phyloP scores from a whole-genome alignment of 2,888 invertebrate genomes.

The Drosophila buzzatii region DNA sequence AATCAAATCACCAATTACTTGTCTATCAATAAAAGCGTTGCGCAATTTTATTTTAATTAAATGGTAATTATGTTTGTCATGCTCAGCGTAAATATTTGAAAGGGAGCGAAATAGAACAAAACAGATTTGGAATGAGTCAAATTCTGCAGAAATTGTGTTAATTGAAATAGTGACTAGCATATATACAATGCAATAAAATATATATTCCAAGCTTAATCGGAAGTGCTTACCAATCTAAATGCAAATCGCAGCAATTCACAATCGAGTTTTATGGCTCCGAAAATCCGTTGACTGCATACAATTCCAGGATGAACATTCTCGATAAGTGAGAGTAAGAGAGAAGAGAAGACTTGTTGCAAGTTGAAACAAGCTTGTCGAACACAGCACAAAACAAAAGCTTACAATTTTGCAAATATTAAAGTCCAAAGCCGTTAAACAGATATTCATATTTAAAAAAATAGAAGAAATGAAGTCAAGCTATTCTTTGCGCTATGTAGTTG shows the following conservation, averaged over 20 bases:
- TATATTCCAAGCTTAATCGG: constrained; percentile 25
- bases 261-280: constrained; percentile 52
- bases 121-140: constrained; percentile 5
- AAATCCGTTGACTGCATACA: constrained; percentile 25
- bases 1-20: constrained; percentile 75
- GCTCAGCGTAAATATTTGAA: constrained; percentile 66
- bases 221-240: constrained; percentile 66
- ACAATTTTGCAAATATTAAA: neutral
- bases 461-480: neutral
- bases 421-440: neutral
- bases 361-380: no score
- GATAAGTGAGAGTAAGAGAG: no score
- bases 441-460: neutral
- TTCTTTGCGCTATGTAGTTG: neutral
- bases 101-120: constrained; percentile 18
- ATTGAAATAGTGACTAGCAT: constrained; percentile 42
- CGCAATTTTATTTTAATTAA: constrained; percentile 78
- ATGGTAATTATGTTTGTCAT: constrained; percentile 77
- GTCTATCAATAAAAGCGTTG: constrained; percentile 58
- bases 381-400: neutral
- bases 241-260: constrained; percentile 64
- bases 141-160: constrained; percentile 29
- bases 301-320: neutral
- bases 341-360: neutral
- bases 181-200: constrained; percentile 15